Base-by-base conservation (phyloP, 2,888 invertebrate genomes). In the Aquatica leii region DNA sequence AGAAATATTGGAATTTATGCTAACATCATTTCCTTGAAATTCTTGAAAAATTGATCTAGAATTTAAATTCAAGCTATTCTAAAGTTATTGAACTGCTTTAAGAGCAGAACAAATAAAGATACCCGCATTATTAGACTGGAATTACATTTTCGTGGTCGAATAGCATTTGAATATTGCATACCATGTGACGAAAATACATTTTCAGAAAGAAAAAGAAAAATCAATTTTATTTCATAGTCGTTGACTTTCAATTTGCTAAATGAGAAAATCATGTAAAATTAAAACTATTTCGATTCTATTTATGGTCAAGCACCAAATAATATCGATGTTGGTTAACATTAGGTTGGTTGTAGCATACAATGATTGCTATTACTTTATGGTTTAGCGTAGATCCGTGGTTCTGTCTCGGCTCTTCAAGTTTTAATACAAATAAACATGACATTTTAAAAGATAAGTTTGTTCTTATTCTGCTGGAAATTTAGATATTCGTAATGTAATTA, bases 81-180 rank as follows among this genome's bases (percentile, higher is more conserved):
- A 58, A 61, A 61, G 57, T 65, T 65, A 65, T 65, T 61, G 65
- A 65, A 65, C 65, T 65, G 58, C 56, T 64, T 61, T 65, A 64
- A 60, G 65, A 61, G 65, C 53, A 65, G 54, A 65, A 54, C 65
- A 65, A 65, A 65, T 65, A 65, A 65, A 65, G 65, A 65, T 65
- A 58, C 61, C 58, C 65, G 58, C 61, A 61, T 65, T 65, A 65
- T 65, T 65, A 65, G 57, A 65, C 55, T 40, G 40, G 57, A 65
- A 65, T 65, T 53, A 60, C 58, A 65, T 65, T 65, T 65, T 65
- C 61, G 53, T 65, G 65, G 65, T 61, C 65, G 65, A 65, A 61
- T 60, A 58, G 54, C 60, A 65, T 65, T 65, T 65, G 65, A 60
- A 65, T 65, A 65, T 65, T 54, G 65, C 65, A 65, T 60, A 53